A percentile compares a stretch with the other conserved stretches of the same genome.
phyloP scores from a whole-genome alignment of 2,113 vertebrate genomes.

The Gobio gobio region DNA sequence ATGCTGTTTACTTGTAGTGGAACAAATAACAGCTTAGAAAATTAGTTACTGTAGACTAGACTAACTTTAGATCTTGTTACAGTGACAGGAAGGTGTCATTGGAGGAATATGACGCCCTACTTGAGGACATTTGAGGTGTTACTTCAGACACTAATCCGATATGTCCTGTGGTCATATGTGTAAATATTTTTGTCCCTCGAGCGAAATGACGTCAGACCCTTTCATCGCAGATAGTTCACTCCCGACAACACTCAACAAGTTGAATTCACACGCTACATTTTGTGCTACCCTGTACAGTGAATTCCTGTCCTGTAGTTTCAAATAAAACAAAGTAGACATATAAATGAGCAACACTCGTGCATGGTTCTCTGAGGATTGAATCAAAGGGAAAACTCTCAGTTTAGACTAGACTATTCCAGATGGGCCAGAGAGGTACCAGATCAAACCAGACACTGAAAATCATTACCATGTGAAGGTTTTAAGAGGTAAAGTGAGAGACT shows the following conservation, averaged over 20 bases:
- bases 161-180: conserved; percentile 30
- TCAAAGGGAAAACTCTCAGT: conserved; percentile 47
- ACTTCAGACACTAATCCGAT: conserved; percentile 54
- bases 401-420: conserved; percentile 48
- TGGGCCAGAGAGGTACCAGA: conserved; percentile 47
- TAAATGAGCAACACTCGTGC: conserved; percentile 18
- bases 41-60: not conserved
- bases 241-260: not conserved
- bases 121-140: conserved; percentile 44
- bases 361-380: conserved; percentile 35
- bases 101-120: conserved; percentile 42
- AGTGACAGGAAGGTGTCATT: conserved; percentile 42
- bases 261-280: not conserved
- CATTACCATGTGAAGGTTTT: conserved; percentile 53
- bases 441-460: conserved; percentile 50
- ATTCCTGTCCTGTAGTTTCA: not conserved
- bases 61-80: conserved; percentile 43
- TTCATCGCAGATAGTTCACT: not conserved
- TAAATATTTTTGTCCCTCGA: conserved; percentile 41
- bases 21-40: conserved; percentile 13
- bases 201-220: not conserved
- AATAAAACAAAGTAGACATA: conserved; percentile 12
- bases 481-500: conserved; percentile 41
- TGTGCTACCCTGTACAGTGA: not conserved
- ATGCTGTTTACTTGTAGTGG: not conserved